Base-by-base conservation (phyloP, 2,113 vertebrate genomes). In the Eidolon helvum region DNA sequence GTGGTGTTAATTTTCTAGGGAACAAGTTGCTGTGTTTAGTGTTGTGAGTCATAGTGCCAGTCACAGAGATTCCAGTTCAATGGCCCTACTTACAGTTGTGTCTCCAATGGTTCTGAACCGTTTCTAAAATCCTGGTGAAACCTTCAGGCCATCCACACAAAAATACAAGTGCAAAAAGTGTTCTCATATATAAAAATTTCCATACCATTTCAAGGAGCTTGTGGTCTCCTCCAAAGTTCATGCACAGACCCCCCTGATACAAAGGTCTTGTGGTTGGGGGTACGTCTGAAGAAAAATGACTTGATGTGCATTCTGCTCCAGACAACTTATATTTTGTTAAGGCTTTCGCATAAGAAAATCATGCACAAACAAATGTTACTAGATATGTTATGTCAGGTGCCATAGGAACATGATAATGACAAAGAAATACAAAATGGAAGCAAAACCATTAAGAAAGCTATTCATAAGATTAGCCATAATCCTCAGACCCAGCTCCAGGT, bases 351-450 rank as follows among this genome's bases (percentile, higher is more conserved):
- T 30, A 69, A 45, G 16, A 95, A 75, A 72, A 85, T 7, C 16
- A 69, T 4, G 30, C 19, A 68, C 3, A 48, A 85, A 71, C 38
- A 88, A 77, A 57, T 10, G 45, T 80, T 77, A 88, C 10, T 55
- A 59, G 45, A 53, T 16, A 57, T 5, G 22, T 69, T 91, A 59
- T 45, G 18, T 69, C 21, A 61, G 19, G 7, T 22, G 14, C 59
- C 59, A 66, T 0, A 7, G 30, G 38, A 63, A 14, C 15, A 79
- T 55, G 74, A 68, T 21, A 91, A 79, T 38, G 38, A 91, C 57
- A 85, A 88, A 72, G 16, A 96, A 85, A 68, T 48, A 77, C 14
- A 78, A 85, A 89, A 77, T 50, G 33, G 59, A 92, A 92, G 40
- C 57, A 80, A 90, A 85, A 30, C 1, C 68, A 94, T 11, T 11